Evolutionary conservation across 2,797 vertebrate genomes (phyloP).

Genomic region (Chromobotia macracanthus): DNA sequence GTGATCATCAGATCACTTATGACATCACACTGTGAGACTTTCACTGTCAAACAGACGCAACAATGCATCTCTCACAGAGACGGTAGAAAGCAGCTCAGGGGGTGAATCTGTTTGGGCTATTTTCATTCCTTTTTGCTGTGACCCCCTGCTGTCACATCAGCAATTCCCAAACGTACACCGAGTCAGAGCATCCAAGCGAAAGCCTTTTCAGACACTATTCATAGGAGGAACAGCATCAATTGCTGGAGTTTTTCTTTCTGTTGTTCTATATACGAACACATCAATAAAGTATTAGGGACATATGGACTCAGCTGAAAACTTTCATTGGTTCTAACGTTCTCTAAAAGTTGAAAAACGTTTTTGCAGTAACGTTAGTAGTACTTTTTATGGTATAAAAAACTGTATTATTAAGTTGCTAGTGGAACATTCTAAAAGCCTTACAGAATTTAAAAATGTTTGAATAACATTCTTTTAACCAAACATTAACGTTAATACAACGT

Average conservation of each 20-base stretch:
- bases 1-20: background rate
- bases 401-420: no score
- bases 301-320: slow-evolving; percentile 23
- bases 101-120: slow-evolving; percentile 54
- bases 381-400: no score
- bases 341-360: no score
- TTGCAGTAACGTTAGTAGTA: no score
- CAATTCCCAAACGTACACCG: slow-evolving; percentile 48
- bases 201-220: slow-evolving; percentile 49
- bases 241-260: slow-evolving; percentile 10
- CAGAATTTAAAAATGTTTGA: no score
- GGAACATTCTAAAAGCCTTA: no score
- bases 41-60: slow-evolving; percentile 11
- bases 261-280: slow-evolving; percentile 28
- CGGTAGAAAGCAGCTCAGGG: slow-evolving; percentile 33
- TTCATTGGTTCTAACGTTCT: background rate
- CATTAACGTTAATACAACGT: no score
- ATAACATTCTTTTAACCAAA: no score
- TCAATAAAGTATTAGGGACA: slow-evolving; percentile 22
- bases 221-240: slow-evolving; percentile 54
- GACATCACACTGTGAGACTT: slow-evolving; percentile 32
- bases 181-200: slow-evolving; percentile 34
- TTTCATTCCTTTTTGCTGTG: slow-evolving; percentile 56
- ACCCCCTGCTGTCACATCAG: slow-evolving; percentile 52
- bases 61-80: slow-evolving; percentile 3